Conservation (phyloP, 2,113 vertebrate species). For the Ageneiosus marmoratus region DNA sequence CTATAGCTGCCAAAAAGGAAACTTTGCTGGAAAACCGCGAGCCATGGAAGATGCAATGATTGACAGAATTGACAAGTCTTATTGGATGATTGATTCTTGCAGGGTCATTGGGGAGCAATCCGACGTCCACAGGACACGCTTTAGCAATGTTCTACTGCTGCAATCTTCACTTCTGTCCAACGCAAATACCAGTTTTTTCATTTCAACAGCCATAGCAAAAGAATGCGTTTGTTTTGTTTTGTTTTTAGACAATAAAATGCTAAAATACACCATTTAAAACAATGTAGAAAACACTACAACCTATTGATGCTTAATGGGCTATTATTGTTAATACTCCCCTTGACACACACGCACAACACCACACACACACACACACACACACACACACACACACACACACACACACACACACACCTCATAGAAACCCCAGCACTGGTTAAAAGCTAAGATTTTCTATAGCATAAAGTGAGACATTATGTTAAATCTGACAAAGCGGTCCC, state of each 20-base stretch:
- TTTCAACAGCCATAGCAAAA: background rate
- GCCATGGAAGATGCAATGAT: constrained; percentile 8
- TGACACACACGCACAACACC: constrained; percentile 53
- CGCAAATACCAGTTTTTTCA: background rate
- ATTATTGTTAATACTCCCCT: background rate
- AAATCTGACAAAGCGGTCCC: constrained; percentile 77
- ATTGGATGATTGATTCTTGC: constrained; percentile 48
- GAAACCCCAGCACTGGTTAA: constrained; percentile 75
- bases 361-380: constrained; percentile 52
- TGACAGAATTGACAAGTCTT: constrained; percentile 39
- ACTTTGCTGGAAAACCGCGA: background rate
- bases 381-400: constrained; percentile 57
- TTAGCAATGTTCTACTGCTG: background rate
- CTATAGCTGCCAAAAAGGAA: too few relatives aligned
- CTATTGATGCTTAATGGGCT: background rate
- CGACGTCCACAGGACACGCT: constrained; percentile 29
- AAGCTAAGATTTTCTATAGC: constrained; percentile 65
- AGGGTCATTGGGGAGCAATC: constrained; percentile 30
- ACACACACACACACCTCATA: constrained; percentile 60
- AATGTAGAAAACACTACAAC: background rate
- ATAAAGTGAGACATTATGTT: constrained; percentile 74
- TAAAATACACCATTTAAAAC: background rate
- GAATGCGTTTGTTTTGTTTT: too few relatives aligned
- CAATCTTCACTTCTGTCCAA: background rate
- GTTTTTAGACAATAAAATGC: background rate